Conservation (phyloP, 2,888 invertebrate genomes). For the Cancer borealis region DNA sequence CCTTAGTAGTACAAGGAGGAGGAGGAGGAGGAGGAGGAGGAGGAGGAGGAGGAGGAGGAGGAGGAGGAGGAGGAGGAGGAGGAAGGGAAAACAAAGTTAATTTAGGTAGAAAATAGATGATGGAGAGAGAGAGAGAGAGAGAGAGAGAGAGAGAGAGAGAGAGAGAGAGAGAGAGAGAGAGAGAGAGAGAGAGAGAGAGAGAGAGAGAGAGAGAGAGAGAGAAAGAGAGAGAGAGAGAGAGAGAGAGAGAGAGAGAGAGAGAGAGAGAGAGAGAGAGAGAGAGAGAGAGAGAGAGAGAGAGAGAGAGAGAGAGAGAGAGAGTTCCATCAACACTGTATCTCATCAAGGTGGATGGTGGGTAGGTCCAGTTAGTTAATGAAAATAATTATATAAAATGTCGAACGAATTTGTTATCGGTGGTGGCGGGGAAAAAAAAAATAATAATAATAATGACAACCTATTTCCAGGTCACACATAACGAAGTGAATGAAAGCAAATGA, state of each 20-base stretch:
- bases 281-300: constrained; percentile 5
- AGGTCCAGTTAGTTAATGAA: background rate
- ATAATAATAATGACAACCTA: background rate
- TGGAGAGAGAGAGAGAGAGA: constrained; percentile 1
- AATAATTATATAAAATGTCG: constrained; percentile 3
- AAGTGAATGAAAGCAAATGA: background rate
- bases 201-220: too few relatives aligned
- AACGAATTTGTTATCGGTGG: background rate
- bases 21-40: too few relatives aligned
- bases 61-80: too few relatives aligned
- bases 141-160: background rate
- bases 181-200: background rate
- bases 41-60: too few relatives aligned
- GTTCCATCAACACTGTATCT: background rate
- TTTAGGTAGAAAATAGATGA: too few relatives aligned
- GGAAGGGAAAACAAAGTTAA: too few relatives aligned
- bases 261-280: background rate
- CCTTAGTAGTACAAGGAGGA: too few relatives aligned
- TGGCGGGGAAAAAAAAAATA: background rate
- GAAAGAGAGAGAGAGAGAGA: background rate
- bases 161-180: constrained; percentile 20
- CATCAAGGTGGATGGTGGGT: background rate
- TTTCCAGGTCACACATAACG: background rate
- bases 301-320: constrained; percentile 16
- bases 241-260: constrained; percentile 28